These are phyloP conservation scores for Baronia brevicornis DNA, from an alignment of 2,888 invertebrate species.

Conservation along the genomic window DNA sequence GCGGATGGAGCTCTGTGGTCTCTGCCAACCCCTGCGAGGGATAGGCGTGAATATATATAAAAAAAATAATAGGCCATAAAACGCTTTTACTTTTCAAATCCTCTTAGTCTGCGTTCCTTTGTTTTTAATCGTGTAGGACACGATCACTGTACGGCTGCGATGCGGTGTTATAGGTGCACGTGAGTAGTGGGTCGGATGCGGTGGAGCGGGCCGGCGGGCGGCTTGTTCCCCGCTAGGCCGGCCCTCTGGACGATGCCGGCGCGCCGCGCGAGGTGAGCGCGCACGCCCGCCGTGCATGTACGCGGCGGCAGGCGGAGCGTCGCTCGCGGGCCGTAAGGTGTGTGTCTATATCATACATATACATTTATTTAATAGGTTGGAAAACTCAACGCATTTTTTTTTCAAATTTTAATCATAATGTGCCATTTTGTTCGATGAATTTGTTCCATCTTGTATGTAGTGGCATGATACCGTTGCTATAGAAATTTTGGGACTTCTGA, in stretches of 20 bases:
- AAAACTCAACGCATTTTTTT: neutral
- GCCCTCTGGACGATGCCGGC: conserved; percentile 33
- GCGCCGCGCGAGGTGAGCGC: conserved; percentile 32
- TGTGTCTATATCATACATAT: conserved; percentile 12
- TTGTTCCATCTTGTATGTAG: no score
- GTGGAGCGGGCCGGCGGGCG: conserved; percentile 44
- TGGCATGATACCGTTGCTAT: no score
- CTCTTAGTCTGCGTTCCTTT: no score
- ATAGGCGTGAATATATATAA: no score
- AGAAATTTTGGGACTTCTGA: no score
- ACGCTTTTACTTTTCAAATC: no score
- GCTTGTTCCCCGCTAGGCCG: conserved; percentile 26
- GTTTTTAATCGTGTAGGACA: no score
- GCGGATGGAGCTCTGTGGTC: no score
- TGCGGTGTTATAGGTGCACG: conserved; percentile 44
- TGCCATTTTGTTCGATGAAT: no score
- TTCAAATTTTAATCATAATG: no score
- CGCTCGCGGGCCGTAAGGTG: conserved; percentile 88
- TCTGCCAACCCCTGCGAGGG: no score
- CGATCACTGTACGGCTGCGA: conserved; percentile 8
- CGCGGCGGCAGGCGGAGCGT: conserved; percentile 92
- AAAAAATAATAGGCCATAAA: no score
- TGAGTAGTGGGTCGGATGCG: conserved; percentile 55
- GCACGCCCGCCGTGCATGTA: conserved; percentile 81
- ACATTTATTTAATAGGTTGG: neutral